Percentiles rank a stretch among this genome's conserved stretches.
Conservation (phyloP, 2,888 invertebrate genomes). For the Selenia dentaria region DNA sequence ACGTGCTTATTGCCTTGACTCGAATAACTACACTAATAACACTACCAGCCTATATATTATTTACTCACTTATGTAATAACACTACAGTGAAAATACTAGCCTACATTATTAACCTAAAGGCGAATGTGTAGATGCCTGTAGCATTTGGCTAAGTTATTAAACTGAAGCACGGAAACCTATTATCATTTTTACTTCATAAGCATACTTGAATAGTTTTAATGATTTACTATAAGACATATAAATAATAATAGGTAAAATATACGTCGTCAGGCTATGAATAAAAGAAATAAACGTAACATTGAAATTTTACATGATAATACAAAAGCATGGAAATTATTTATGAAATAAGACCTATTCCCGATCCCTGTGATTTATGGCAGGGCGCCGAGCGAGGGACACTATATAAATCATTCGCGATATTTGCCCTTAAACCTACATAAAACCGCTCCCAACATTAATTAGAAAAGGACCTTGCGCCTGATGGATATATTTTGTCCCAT, state of each 20-base stretch:
- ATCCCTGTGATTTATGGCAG: conserved; percentile 51
- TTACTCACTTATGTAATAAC: conserved; percentile 23
- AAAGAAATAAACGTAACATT: conserved; percentile 26
- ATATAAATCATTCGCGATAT: conserved; percentile 51
- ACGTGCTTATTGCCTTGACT: conserved; percentile 32
- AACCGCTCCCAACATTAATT: conserved; percentile 38
- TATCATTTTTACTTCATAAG: no score
- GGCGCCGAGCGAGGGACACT: conserved; percentile 39
- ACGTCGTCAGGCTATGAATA: no score
- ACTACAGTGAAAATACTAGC: not conserved
- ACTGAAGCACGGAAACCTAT: no score
- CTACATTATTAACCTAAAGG: not conserved
- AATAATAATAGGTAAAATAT: no score
- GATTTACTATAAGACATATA: no score
- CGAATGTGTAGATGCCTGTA: not conserved
- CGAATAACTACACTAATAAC: conserved; percentile 29
- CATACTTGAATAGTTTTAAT: no score
- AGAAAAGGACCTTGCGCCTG: conserved; percentile 33
- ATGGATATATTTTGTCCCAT: conserved; percentile 25
- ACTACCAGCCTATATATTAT: conserved; percentile 21
- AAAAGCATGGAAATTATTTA: conserved; percentile 42
- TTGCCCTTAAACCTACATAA: conserved; percentile 36
- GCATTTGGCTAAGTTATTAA: not conserved
- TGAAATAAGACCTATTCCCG: conserved; percentile 44
- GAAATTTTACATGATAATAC: conserved; percentile 28